phyloP scores from a whole-genome alignment of 2,888 invertebrate genomes.

The Neocrepidodera transversa region DNA sequence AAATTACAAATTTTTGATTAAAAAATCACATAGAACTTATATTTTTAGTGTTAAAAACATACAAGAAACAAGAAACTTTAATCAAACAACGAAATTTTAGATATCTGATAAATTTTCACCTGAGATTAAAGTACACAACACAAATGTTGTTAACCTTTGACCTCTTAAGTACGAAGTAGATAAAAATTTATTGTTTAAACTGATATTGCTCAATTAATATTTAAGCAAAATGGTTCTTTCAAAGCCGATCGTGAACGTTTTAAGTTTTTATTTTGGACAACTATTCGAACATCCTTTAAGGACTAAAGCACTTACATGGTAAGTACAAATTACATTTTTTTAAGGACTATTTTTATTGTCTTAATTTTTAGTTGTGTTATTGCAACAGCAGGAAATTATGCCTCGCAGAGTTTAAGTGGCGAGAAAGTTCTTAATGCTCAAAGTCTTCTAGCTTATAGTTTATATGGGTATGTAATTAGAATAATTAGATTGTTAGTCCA shows the following conservation, averaged over 20 bases:
- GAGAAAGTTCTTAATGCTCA: constrained; percentile 69
- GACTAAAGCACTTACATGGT: constrained; percentile 84
- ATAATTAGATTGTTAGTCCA: too few species aligned
- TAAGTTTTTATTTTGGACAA: constrained; percentile 77
- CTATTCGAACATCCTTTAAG: constrained; percentile 77
- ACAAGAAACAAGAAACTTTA: too few species aligned
- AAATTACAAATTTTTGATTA: too few species aligned
- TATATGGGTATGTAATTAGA: constrained; percentile 71
- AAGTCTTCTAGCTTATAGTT: constrained; percentile 74
- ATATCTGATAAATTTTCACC: too few species aligned
- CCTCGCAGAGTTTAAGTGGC: constrained; percentile 76
- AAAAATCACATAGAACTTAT: too few species aligned
- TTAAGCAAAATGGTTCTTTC: constrained; percentile 71
- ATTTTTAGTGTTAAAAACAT: too few species aligned
- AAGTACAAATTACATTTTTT: constrained; percentile 48
- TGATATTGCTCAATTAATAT: background rate
- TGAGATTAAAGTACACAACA: background rate
- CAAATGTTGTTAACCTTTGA: constrained; percentile 25
- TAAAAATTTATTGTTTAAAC: background rate
- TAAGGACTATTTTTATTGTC: constrained; percentile 5
- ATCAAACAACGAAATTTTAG: too few species aligned
- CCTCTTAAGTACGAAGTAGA: constrained; percentile 10
- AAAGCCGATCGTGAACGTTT: constrained; percentile 73
- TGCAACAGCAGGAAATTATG: constrained; percentile 75
- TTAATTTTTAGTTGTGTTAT: constrained; percentile 70